Evolutionary conservation across 2,797 vertebrate species (phyloP), one percentile per base, ranked within the genome.

Genomic region (Crenichthys baileyi): DNA sequence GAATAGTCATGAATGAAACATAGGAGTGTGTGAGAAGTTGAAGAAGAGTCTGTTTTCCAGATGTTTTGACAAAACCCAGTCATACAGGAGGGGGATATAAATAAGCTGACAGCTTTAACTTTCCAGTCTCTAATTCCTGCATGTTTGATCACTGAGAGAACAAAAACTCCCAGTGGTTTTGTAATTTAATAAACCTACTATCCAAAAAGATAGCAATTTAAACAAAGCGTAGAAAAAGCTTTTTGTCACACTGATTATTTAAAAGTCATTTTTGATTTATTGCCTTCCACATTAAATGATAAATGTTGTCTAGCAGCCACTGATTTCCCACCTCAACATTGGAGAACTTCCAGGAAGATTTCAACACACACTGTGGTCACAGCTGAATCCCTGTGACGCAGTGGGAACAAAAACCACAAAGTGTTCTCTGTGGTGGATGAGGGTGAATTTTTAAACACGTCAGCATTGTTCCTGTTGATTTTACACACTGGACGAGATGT

Each of bases 51-150:
- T 0, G 16, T 36, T 83, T 77, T 79, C 53, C 11, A 72, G 24
- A 70, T 24, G 50, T 82, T 70, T 76, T 36, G 72, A 79, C 70
- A 77, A 85, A 90, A 80, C 77, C 72, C 73, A 85, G 51, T 44
- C 29, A 39, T 78, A 61, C 70, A 76, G 84, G 29, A 84, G 75
- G 39, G 22, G 22, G 65, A 22, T 39, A 3, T 39, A 6, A 44
- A 1, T 7, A 12, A n/a, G 65, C 65, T 44, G 39, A 68, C 4
- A 44, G 36, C 24, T 15, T 41, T 41, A 13, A 20, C 63, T 9
- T 41, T 22, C 63, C 22, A 8, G 29, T 65, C 8, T 65, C 36
- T 24, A 8, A 63, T 6, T 63, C 16, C 3, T 36, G 36, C 11
- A 24, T 41, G 18, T 67, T 44, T 44, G 39, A 20, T 5, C 44